Percentiles rank a stretch among this genome's conserved stretches.
Conservation (phyloP, 2,888 invertebrate genomes). For the Dryobotodes eremita region DNA sequence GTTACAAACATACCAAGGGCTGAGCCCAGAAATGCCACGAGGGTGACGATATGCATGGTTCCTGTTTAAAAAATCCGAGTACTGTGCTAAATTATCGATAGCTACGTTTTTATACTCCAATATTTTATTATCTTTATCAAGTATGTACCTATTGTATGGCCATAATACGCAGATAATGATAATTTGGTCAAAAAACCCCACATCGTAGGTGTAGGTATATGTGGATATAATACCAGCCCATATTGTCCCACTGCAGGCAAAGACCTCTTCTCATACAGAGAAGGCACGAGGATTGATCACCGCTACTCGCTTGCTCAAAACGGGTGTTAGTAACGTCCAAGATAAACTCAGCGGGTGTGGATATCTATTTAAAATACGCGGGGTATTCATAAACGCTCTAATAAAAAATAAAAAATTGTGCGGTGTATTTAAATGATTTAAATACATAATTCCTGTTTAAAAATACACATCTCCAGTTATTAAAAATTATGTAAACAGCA, state of each 20-base stretch:
- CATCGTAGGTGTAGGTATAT: neutral
- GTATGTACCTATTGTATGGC: neutral
- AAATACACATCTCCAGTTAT: no score
- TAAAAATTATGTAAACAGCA: no score
- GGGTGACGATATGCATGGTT: conserved; percentile 68
- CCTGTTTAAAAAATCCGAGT: neutral
- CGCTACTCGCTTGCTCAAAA: neutral
- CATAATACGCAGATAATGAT: conserved; percentile 28
- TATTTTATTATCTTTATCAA: conserved; percentile 31
- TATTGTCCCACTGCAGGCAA: neutral
- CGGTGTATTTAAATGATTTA: no score
- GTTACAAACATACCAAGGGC: conserved; percentile 71
- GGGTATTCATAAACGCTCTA: no score
- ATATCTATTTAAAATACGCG: no score
- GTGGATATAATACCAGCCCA: neutral
- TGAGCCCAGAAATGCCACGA: conserved; percentile 69
- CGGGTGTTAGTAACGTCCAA: neutral
- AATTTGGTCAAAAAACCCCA: conserved; percentile 13
- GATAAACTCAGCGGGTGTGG: neutral
- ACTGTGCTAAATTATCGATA: conserved; percentile 8
- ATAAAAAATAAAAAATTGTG: no score
- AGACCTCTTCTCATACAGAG: neutral
- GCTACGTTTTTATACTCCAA: conserved; percentile 29
- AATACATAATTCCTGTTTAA: no score
- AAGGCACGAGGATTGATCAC: neutral